Base-by-base conservation (phyloP, 2,113 vertebrate species). In the Glareola pratincola region DNA sequence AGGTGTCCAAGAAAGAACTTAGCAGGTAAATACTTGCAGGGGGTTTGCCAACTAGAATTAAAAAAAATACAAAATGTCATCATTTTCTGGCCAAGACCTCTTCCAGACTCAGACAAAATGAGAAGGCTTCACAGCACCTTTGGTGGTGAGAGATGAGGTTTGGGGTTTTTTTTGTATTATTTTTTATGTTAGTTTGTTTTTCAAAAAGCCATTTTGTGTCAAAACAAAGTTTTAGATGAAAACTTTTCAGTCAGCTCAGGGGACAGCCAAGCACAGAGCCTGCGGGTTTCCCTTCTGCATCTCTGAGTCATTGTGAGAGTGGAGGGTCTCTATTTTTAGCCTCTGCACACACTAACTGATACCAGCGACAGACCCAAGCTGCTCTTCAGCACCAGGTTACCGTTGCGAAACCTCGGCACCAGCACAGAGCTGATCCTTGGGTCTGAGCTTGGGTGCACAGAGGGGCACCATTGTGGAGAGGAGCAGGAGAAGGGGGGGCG, bases 301-400 rank as follows among this genome's bases (percentile, higher is more conserved):
- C 84, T 96, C 92, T 97, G 97, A 97, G 97, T 97, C 96, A 97
- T 97, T 95, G 62, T 36, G 63, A 97, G 96, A 97, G 74, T 4
- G 43, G 63, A 95, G 84, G 96, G 89, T 89, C 96, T 95, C 96
- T 97, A 97, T 97, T 97, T 97, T 97, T 97, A 97, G 92, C 26
- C 77, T 91, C 62, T 94, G 92, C 73, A 91, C 48, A 88, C 84
- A 73, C 22, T 94, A 91, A 87, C 69, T 96, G 95, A 93, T 88
- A 94, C 73, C 92, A 91, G 92, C 62, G 12, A 85, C 82, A 45
- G 64, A 68, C 39, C 51, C 86, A 66, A 75, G 63, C 76, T 91
- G 85, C 94, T 83, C 51, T 15, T 69, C 85, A 80, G 50, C 72
- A 88, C 69, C 2, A 0, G 1, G 4, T 10, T 19, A 26, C 39